phyloP scores from a whole-genome alignment of 2,888 invertebrate species.

The Parascotia fuliginaria region DNA sequence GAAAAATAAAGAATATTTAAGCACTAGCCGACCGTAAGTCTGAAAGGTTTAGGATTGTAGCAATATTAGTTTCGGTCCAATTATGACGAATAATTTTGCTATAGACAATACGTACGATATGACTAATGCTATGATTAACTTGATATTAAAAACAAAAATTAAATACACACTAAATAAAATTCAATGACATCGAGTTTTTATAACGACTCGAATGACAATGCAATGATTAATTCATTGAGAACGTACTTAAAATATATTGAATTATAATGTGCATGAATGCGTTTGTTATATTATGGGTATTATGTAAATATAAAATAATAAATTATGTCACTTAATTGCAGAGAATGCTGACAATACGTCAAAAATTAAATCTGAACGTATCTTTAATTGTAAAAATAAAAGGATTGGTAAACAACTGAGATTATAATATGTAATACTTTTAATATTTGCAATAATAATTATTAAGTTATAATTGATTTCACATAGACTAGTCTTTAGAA shows the following conservation, averaged over 20 bases:
- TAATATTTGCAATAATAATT: conserved; percentile 44
- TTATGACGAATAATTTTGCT: no score
- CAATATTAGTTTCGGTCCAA: no score
- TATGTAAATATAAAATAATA: conserved; percentile 1
- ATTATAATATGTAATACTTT: conserved; percentile 32
- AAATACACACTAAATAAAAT: no score
- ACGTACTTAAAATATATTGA: conserved; percentile 7
- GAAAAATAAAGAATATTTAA: no score
- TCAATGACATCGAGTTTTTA: no score
- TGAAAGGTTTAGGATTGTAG: no score
- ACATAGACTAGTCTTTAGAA: conserved; percentile 58
- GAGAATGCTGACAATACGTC: neutral
- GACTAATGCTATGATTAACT: no score
- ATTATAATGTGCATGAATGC: conserved; percentile 19
- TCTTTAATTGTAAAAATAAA: neutral
- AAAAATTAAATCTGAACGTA: neutral
- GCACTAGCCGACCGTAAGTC: no score
- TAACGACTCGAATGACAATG: no score
- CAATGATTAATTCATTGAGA: neutral
- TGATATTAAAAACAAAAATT: no score
- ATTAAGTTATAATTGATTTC: conserved; percentile 36
- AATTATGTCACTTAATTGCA: neutral
- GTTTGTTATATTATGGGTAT: conserved; percentile 3
- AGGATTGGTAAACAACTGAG: conserved; percentile 17
- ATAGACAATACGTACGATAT: no score